Percentiles rank a stretch among this genome's conserved stretches.
Conservation (phyloP, 2,888 invertebrate species). For the Drosophila monieri region DNA sequence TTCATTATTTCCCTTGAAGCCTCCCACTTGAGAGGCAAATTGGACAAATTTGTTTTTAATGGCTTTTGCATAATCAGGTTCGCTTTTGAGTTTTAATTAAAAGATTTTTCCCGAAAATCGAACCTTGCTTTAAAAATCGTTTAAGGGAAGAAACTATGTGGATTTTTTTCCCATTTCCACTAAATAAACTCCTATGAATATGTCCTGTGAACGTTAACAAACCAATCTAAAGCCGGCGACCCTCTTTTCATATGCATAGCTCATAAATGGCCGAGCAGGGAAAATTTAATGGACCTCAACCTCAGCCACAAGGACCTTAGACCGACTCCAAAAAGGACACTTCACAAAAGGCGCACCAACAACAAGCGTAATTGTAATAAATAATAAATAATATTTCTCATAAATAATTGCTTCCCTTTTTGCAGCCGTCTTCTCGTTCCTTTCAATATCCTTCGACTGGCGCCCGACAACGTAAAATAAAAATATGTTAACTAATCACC, state of each 20-base stretch:
- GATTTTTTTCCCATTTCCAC: not conserved
- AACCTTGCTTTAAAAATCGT: not conserved
- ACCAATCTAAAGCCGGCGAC: slow-evolving; percentile 24
- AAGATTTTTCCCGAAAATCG: not conserved
- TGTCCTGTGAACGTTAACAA: slow-evolving; percentile 26
- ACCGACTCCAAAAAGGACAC: slow-evolving; percentile 26
- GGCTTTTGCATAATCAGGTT: slow-evolving; percentile 26
- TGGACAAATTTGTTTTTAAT: slow-evolving; percentile 37
- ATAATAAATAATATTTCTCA: slow-evolving; percentile 82
- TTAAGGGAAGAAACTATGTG: not conserved
- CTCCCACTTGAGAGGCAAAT: slow-evolving; percentile 23
- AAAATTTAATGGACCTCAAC: slow-evolving; percentile 67
- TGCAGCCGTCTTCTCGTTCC: slow-evolving; percentile 22
- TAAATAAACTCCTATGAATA: slow-evolving; percentile 16
- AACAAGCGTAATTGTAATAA: slow-evolving; percentile 61
- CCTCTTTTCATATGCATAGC: slow-evolving; percentile 63
- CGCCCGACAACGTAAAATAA: slow-evolving; percentile 71
- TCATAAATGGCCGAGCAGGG: slow-evolving; percentile 52
- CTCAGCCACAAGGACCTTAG: slow-evolving; percentile 18
- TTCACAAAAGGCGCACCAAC: slow-evolving; percentile 46
- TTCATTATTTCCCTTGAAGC: slow-evolving; percentile 4
- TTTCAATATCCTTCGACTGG: slow-evolving; percentile 20
- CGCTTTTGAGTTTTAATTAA: slow-evolving; percentile 12
- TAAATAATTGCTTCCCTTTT: slow-evolving; percentile 83
- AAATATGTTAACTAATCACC: slow-evolving; percentile 84